Conservation (phyloP, 2,888 invertebrate species). For the Steinernema carpocapsae region DNA sequence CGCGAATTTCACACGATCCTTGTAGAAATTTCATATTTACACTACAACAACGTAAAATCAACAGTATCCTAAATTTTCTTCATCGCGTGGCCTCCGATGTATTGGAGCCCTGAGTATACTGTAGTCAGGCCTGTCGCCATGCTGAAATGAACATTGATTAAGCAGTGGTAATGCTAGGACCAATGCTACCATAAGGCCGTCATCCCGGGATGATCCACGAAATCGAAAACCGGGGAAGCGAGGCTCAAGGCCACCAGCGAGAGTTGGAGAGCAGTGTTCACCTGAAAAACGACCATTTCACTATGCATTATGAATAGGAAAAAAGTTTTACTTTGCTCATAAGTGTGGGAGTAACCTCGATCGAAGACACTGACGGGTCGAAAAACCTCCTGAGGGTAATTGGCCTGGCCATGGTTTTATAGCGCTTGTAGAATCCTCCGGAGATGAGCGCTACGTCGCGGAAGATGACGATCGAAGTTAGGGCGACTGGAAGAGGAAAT, state of each 20-base stretch:
- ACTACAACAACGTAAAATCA: conserved; percentile 35
- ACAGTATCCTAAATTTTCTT: conserved; percentile 47
- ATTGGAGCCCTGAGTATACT: conserved; percentile 65
- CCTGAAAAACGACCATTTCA: conserved; percentile 58
- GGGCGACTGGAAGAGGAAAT: conserved; percentile 68
- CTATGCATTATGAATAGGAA: not conserved
- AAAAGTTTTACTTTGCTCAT: conserved; percentile 90
- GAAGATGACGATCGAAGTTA: conserved; percentile 81
- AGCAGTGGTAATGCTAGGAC: not conserved
- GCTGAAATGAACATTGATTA: conserved; percentile 45
- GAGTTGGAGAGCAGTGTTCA: conserved; percentile 87
- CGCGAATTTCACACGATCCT: not conserved
- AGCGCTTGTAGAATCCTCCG: conserved; percentile 88
- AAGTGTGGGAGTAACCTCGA: conserved; percentile 81
- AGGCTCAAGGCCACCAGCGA: conserved; percentile 83
- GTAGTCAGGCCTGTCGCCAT: conserved; percentile 62
- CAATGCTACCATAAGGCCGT: conserved; percentile 40
- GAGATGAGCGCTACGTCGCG: conserved; percentile 83
- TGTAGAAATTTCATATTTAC: conserved; percentile 9
- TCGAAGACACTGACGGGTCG: conserved; percentile 64
- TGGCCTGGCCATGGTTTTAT: conserved; percentile 69
- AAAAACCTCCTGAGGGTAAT: conserved; percentile 59
- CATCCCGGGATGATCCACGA: conserved; percentile 81
- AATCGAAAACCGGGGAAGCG: conserved; percentile 88
- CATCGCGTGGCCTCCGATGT: conserved; percentile 62